Base-by-base conservation (phyloP, 2,797 vertebrate genomes). In the Fundulus diaphanus region DNA sequence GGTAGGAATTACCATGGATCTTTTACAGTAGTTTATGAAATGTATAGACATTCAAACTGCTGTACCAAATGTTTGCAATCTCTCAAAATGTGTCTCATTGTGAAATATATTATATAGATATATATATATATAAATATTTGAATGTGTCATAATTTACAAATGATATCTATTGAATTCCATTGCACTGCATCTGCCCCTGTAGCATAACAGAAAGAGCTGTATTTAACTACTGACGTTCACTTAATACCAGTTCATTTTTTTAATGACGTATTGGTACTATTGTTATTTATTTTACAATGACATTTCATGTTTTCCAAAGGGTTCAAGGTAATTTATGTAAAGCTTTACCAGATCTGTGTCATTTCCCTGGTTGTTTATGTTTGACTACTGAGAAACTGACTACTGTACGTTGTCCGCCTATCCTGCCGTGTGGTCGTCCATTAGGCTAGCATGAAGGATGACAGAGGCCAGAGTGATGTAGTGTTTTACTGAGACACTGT, bases 141-240 rank as follows among this genome's bases (percentile, higher is more conserved):
- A 92, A 90, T 89, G 90, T 91, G 89, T 93, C 83, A 88, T 89
- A 85, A 91, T 90, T 92, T 92, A 79, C 87, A 86, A 85, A 90
- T 84, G 90, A 70, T 88, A 91, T 90, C 81, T 91, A 91, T 83
- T 88, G 78, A 91, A 85, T 77, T 91, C 79, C 85, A 90, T 85
- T 92, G 92, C 92, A 93, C 92, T 91, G 87, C 89, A 90, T 92
- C 81, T 89, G 83, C 89, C 92, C 92, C 90, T 76, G 92, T 94
- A 94, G 93, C 93, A 93, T 87, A 92, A 90, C 82, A 89, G 80
- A 92, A 85, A 88, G 78, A 90, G 86, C 88, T 86, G 73, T 90
- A 86, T 85, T 90, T 90, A 70, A 86, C 87, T 87, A 46, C 87
- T 90, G 89, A 90, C 80, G 86, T 83, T 87, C 77, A 90, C 70